These are phyloP conservation scores for Malurus leucopterus DNA, from an alignment of 2,797 vertebrate species.

Conservation along the genomic window DNA sequence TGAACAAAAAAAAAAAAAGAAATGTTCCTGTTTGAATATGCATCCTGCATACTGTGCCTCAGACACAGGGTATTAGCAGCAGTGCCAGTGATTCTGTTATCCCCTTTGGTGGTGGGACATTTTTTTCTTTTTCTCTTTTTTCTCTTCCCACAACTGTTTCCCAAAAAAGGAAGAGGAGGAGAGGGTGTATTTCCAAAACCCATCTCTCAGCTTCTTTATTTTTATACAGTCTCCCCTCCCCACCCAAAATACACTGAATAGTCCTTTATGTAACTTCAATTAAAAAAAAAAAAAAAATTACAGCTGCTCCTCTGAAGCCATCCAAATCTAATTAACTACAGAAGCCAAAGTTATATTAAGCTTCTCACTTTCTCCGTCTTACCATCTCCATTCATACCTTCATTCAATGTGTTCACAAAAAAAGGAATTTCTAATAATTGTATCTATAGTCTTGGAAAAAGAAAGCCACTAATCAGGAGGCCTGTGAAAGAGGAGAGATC, in stretches of 20 bases:
- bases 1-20: neutral
- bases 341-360: constrained; percentile 73
- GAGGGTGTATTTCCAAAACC: constrained; percentile 61
- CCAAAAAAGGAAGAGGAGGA: neutral
- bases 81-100: neutral
- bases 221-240: constrained; percentile 49
- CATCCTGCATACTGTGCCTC: neutral
- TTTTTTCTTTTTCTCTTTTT: constrained; percentile 16
- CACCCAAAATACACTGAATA: constrained; percentile 73
- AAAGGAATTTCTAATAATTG: constrained; percentile 78
- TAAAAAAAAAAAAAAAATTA: constrained; percentile 59
- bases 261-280: constrained; percentile 66
- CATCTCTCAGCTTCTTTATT: constrained; percentile 59
- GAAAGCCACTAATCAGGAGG: constrained; percentile 75
- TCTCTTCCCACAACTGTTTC: neutral
- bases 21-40: neutral
- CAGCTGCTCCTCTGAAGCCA: constrained; percentile 77
- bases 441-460: constrained; percentile 74
- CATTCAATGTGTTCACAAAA: constrained; percentile 75
- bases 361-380: constrained; percentile 73
- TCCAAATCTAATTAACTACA: constrained; percentile 80
- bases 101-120: neutral
- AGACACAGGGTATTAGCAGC: neutral
- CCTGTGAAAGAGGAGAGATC: constrained; percentile 72
- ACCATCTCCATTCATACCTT: constrained; percentile 76